Evolutionary conservation across 2,113 vertebrate species (phyloP).

Genomic region (human): GRCh38 chr1:121046501-121047000

Average conservation of each 20-base stretch:
- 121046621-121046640: not conserved
- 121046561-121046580: not conserved
- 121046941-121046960: not conserved
- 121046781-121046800: not conserved
- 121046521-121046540: not conserved
- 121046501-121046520: not conserved
- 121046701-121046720: not conserved
- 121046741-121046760: not conserved
- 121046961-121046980: not conserved
- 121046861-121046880: not conserved
- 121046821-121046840: not conserved
- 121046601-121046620: not conserved
- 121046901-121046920: not conserved
- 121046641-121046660: not conserved
- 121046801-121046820: not conserved
- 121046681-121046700: not conserved
- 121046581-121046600: not conserved
- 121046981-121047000: not conserved
- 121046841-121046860: not conserved
- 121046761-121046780: not conserved
- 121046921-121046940: not conserved
- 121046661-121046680: not conserved
- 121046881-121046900: not conserved
- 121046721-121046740: not conserved
- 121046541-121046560: not conserved